A percentile compares a stretch with the other conserved stretches of the same genome.
Evolutionary conservation across 1,140 invertebrate genomes (phyloP).

Genomic region (Spodoptera frugiperda): DNA sequence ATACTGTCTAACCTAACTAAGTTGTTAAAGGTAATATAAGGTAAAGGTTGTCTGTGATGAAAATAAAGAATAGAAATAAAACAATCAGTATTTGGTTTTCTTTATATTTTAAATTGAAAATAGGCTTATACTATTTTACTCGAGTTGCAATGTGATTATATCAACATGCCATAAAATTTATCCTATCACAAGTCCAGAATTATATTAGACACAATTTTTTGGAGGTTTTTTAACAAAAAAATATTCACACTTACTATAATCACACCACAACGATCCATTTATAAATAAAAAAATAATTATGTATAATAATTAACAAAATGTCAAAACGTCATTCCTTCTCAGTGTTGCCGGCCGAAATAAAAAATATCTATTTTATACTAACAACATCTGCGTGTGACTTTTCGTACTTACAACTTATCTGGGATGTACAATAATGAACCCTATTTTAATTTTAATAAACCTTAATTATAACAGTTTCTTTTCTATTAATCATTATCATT

Average conservation of each 20-base stretch:
- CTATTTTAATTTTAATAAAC: slow-evolving; percentile 58
- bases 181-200: slow-evolving; percentile 48
- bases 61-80: slow-evolving; percentile 40
- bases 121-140: slow-evolving; percentile 58
- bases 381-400: slow-evolving; percentile 52
- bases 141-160: slow-evolving; percentile 55
- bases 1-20: too few relatives aligned
- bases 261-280: slow-evolving; percentile 56
- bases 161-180: slow-evolving; percentile 46
- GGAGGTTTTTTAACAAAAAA: slow-evolving; percentile 39
- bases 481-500: slow-evolving; percentile 64
- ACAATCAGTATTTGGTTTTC: slow-evolving; percentile 48
- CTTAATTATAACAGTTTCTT: slow-evolving; percentile 64
- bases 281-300: slow-evolving; percentile 60
- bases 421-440: slow-evolving; percentile 56
- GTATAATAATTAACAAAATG: slow-evolving; percentile 59
- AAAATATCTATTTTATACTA: slow-evolving; percentile 35
- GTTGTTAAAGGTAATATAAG: not conserved
- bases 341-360: slow-evolving; percentile 52
- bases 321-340: slow-evolving; percentile 52
- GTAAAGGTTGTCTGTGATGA: not conserved
- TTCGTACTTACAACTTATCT: slow-evolving; percentile 60
- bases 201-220: slow-evolving; percentile 36
- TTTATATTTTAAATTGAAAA: slow-evolving; percentile 57
- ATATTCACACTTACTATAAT: slow-evolving; percentile 50